phyloP scores from a whole-genome alignment of 2,113 vertebrate genomes.

The Chaetorhynchus papuensis region DNA sequence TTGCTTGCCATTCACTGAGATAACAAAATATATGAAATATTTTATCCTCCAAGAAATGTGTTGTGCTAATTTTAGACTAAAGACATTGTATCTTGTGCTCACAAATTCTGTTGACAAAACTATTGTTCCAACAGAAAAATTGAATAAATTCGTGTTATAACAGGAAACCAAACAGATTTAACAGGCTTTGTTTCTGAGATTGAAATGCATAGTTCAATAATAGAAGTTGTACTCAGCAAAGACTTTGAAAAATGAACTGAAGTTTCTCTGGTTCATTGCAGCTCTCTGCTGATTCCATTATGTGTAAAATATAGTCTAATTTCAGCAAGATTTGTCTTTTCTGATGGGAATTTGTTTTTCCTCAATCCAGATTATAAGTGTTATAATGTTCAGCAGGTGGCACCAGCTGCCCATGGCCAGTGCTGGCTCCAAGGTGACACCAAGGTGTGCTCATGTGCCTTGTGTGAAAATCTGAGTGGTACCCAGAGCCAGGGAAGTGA shows the following conservation, averaged over 20 bases:
- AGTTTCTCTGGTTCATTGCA: not conserved
- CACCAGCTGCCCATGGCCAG: not conserved
- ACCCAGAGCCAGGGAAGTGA: not conserved
- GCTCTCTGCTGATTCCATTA: not conserved
- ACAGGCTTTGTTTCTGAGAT: not conserved
- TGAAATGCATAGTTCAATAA: not conserved
- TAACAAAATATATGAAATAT: not conserved
- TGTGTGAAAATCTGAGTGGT: not conserved
- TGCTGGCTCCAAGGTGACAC: not conserved
- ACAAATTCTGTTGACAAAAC: not conserved
- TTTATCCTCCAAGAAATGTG: not conserved
- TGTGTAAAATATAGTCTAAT: not conserved
- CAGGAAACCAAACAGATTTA: not conserved
- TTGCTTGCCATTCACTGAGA: not conserved
- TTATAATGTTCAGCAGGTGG: conserved; percentile 15
- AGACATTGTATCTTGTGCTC: not conserved
- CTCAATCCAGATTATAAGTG: not conserved
- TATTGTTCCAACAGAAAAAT: not conserved
- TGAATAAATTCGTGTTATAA: not conserved
- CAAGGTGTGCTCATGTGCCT: not conserved
- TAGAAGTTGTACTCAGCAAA: not conserved
- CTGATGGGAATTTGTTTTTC: not conserved
- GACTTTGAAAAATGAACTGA: not conserved
- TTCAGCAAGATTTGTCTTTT: not conserved
- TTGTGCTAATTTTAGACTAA: not conserved